Base-by-base conservation (phyloP, 1,140 invertebrate species). In the Cephus cinctus region DNA sequence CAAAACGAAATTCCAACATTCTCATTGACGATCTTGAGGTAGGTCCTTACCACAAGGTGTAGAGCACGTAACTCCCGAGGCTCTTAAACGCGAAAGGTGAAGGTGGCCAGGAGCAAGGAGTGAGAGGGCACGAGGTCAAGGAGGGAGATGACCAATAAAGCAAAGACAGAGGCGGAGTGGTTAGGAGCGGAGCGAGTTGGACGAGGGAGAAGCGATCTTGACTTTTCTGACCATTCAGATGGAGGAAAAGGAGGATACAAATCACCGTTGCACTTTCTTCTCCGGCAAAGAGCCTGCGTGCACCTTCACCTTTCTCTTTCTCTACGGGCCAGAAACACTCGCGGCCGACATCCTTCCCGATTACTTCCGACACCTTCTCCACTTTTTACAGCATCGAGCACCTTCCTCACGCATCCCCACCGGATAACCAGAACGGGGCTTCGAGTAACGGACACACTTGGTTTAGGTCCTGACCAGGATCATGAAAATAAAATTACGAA, bases 261-360 rank as follows among this genome's bases (percentile, higher is more conserved):
- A 59, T 61, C 60, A 41, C 58, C 50, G 59, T 56, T 71, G 67
- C 67, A 71, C 68, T 71, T 71, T 71, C 68, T 71, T 71, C 55
- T n/a, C n/a, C 46, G 44, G 42, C 49, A 49, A 36, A 47, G 35
- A 14, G 36, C 27, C 50, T 57, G 65, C 56, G 53, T 63, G 65
- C 60, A 65, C 63, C n/a, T 69, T 67, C 61, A 65, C 67, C 69
- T 72, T 72, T 72, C 69, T 72, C 67, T 70, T 72, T 72, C 65
- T 57, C 60, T 52, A 43, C 43, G 45, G 14, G 27, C 45, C 43
- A 38, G 30, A 46, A 42, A 19, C 11, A 2, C 5, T 9, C 39
- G 20, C 11, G 20, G 30, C 11, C 15, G 20, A 27, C 15, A 27
- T 18, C n/a, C 18, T 19, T n/a, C n/a, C 25, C 25, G 25, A 27